Evolutionary conservation across 1,140 invertebrate genomes (phyloP), one percentile per base, ranked within the genome.

Genomic region (Drosophila ogumai): DNA sequence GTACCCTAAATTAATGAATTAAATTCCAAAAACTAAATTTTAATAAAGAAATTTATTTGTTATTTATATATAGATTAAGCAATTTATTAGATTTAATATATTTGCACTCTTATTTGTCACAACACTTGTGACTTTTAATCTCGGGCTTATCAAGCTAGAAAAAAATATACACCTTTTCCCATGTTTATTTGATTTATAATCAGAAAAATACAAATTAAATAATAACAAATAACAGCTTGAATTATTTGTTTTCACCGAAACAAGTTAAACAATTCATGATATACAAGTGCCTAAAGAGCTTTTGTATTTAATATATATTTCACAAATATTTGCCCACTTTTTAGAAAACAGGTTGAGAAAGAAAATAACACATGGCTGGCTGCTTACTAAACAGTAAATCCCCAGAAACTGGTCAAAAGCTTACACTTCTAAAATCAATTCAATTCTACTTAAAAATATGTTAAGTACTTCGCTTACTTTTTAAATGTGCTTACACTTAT

Each of bases 321-420:
- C 15, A 38, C 34, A 38, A 25, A 56, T 40, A 57, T 57, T 57
- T 36, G 17, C 7, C 3, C 2, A 22, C 50, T 15, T 54, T 4
- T 8, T 22, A 36, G 17, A 2, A 36, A 36, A 36, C 50, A 54
- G 32, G 50, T 54, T 54, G 17, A 52, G 17, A 28, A 31, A 10
- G 15, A 36, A 43, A 43, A 52, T 1, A 63, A 25, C 8, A 31
- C 10, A 46, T 46, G 10, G 36, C 15, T 12, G 49, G 25, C 6
- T 31, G 13, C 1, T 32, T 44, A 28, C 15, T 25, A 22, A 25
- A 19, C 28, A 55, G 15, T n/a, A 56, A 34, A 13, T 55, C 28
- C 25, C 32, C 15, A 31, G n/a, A 66, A 49, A 59, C 34, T 38
- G 55, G 34, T 60, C 6, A 12, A 46, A 49, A 9, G 17, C 56